These are phyloP conservation scores for Isaurus tuberculatus DNA, from an alignment of 92 coral and sea anemone species.

Conservation along the genomic window DNA sequence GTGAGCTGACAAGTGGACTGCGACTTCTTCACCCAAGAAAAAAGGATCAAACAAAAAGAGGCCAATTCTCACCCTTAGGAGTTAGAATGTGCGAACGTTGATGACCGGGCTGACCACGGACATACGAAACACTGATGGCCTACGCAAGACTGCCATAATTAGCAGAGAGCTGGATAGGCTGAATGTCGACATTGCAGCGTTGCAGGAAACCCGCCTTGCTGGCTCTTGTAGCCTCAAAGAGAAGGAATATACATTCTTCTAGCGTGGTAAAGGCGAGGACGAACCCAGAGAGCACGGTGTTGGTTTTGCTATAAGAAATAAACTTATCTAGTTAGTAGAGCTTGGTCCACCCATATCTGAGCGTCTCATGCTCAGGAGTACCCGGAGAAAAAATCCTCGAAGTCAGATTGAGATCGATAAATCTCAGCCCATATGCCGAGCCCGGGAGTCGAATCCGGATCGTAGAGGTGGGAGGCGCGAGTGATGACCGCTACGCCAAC, in stretches of 20 bases:
- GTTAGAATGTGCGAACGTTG: conserved; percentile 44
- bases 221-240: conserved; percentile 20
- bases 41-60: background rate
- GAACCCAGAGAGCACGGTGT: conserved; percentile 43
- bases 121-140: conserved; percentile 7
- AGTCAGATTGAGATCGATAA: too few species aligned
- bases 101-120: conserved; percentile 22
- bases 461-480: too few species aligned
- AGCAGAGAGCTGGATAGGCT: conserved; percentile 36
- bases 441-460: too few species aligned
- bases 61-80: conserved; percentile 33
- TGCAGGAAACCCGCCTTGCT: conserved; percentile 43
- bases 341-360: conserved; percentile 43
- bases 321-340: conserved; percentile 15
- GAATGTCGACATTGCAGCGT: conserved; percentile 40
- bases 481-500: too few species aligned
- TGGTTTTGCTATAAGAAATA: conserved; percentile 39
- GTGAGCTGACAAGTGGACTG: too few species aligned
- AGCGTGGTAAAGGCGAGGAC: conserved; percentile 26
- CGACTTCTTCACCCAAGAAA: background rate
- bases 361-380: background rate
- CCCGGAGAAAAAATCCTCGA: too few species aligned
- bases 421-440: too few species aligned
- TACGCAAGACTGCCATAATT: conserved; percentile 30
- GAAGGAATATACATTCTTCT: conserved; percentile 30